Evolutionary conservation across 2,888 invertebrate species (phyloP).

Genomic region (Lymantria dispar): DNA sequence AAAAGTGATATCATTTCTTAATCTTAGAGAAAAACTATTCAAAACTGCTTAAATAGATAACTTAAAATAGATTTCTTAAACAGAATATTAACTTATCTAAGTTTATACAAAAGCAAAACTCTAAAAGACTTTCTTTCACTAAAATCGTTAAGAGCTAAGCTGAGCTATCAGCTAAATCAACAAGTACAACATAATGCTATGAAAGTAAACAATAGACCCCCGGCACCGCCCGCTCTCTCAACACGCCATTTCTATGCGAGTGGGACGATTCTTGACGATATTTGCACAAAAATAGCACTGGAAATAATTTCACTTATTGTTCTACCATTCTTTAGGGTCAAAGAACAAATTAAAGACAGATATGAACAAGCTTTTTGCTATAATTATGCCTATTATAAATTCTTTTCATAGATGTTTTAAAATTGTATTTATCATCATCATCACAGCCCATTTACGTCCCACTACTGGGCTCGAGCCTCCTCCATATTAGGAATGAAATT

Average conservation of each 20-base stretch:
- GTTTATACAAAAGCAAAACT: too few relatives aligned
- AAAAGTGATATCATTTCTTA: too few relatives aligned
- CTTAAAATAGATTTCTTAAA: too few relatives aligned
- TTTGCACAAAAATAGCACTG: constrained; percentile 47
- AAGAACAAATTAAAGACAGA: constrained; percentile 25
- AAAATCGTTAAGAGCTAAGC: background rate
- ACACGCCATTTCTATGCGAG: constrained; percentile 36
- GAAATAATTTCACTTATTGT: constrained; percentile 52
- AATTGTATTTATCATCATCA: too few relatives aligned
- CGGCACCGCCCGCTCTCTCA: constrained; percentile 14
- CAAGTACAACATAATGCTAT: constrained; percentile 19
- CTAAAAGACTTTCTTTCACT: too few relatives aligned
- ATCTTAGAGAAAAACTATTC: too few relatives aligned
- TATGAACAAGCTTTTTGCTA: background rate
- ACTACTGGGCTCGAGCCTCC: too few relatives aligned
- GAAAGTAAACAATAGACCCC: constrained; percentile 25
- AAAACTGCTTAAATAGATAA: too few relatives aligned
- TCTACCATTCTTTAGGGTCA: constrained; percentile 28
- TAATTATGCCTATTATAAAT: background rate
- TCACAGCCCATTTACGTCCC: too few relatives aligned
- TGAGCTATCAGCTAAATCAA: constrained; percentile 30
- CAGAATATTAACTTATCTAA: too few relatives aligned
- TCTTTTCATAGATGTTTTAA: too few relatives aligned
- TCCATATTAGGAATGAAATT: too few relatives aligned
- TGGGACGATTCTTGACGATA: constrained; percentile 43